Evolutionary conservation across 1,140 invertebrate species (phyloP).

Genomic region (Micrasema longulum): DNA sequence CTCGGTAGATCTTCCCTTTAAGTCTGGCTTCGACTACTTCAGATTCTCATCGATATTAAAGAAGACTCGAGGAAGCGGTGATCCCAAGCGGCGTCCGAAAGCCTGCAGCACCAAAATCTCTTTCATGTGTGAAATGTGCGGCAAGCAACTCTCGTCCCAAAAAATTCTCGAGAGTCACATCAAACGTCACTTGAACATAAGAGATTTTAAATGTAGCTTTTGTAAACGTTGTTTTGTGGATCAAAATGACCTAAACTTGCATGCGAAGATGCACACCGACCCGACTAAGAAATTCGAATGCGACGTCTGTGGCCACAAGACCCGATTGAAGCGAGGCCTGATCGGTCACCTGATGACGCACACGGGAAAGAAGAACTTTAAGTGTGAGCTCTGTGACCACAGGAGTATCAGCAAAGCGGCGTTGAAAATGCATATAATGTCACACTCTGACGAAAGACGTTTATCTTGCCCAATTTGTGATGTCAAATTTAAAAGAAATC

Average conservation of each 20-base stretch:
- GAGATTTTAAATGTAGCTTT: constrained; percentile 64
- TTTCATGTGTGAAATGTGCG: constrained; percentile 56
- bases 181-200: constrained; percentile 63
- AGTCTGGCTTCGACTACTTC: no score
- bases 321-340: constrained; percentile 43
- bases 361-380: constrained; percentile 61
- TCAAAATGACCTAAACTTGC: constrained; percentile 61
- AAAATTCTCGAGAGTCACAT: constrained; percentile 61
- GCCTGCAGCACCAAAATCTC: no score
- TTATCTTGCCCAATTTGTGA: constrained; percentile 51
- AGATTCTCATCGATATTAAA: no score
- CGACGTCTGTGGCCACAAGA: constrained; percentile 45
- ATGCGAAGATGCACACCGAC: constrained; percentile 63
- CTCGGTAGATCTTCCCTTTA: no score
- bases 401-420: background rate
- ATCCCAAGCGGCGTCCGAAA: no score
- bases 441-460: constrained; percentile 25
- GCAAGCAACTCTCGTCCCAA: constrained; percentile 61
- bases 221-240: constrained; percentile 65
- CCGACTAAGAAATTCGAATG: constrained; percentile 58
- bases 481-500: constrained; percentile 64
- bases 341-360: constrained; percentile 64
- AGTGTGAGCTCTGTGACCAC: constrained; percentile 60
- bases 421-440: constrained; percentile 3
- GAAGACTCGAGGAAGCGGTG: no score